Percentiles rank a stretch among this genome's conserved stretches.
Evolutionary conservation across 2,797 vertebrate species (phyloP).

Genomic region (Psittacula derbiana): DNA sequence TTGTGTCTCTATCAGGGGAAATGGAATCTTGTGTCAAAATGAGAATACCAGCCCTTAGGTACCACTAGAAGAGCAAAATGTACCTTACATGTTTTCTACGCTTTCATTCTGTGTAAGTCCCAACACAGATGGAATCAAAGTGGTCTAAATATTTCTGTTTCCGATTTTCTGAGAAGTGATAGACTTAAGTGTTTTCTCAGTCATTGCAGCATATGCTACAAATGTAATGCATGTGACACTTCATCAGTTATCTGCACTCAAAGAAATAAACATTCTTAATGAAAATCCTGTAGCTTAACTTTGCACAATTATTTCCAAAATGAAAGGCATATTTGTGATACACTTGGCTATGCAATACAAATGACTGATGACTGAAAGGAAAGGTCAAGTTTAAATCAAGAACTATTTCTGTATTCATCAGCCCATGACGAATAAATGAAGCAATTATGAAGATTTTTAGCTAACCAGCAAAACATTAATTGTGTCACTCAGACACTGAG

Average conservation of each 20-base stretch:
- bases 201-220: not conserved
- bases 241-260: not conserved
- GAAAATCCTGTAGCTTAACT: not conserved
- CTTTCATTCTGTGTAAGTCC: not conserved
- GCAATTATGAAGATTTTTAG: conserved; percentile 20
- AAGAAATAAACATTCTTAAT: not conserved
- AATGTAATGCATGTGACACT: not conserved
- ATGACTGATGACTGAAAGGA: not conserved
- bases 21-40: not conserved
- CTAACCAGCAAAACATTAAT: conserved; percentile 32
- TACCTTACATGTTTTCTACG: not conserved
- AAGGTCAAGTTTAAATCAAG: conserved; percentile 3
- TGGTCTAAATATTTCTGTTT: not conserved
- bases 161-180: not conserved
- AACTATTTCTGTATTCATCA: not conserved
- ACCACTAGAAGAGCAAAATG: not conserved
- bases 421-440: not conserved
- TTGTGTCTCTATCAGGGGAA: not conserved
- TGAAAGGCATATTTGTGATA: not conserved
- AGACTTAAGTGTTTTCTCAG: not conserved
- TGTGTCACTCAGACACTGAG: not conserved
- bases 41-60: not conserved
- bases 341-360: not conserved
- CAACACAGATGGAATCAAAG: not conserved
- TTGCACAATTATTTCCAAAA: not conserved